Evolutionary conservation across 2,797 vertebrate genomes (phyloP), one percentile per base, ranked within the genome.

Genomic region (Hippoglossus hippoglossus): DNA sequence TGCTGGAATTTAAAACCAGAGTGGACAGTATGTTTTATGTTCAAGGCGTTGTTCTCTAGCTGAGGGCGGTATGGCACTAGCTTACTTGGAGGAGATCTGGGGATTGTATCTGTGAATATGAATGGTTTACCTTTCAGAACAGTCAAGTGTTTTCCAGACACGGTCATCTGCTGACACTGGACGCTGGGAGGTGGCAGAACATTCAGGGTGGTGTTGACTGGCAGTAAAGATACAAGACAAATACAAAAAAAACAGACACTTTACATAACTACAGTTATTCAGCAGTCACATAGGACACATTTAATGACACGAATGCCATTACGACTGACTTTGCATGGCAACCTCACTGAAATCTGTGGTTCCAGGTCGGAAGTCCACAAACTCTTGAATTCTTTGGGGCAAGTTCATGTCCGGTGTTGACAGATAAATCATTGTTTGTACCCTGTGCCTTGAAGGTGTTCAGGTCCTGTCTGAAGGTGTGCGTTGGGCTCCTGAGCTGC

Each of bases 111-210:
- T 34, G 51, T 34, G 31, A 34, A 57, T 36, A 13, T 58, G n/a
- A 3, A n/a, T 15, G 56, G 15, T 24, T 0, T 79, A 97, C 96
- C 96, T 95, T 97, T 97, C 57, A 97, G 93, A 58, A 96, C 84
- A 0, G 95, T 96, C 74, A 97, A 83, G 91, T 97, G 94, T 90
- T 96, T 96, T 50, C 96, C 96, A 3, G 95, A 94, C 19, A 97
- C 94, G 3, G 90, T 95, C 87, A 97, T 94, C 89, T 96, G 96
- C 31, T 95, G 96, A 89, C 95, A 96, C 77, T 92, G 94, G 51
- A 97, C 92, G 49, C 92, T 93, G 0, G 96, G 96, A 10, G 96
- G 96, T 0, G 96, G 96, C 67, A 97, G 94, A 64, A 97, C 94
- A 0, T 94, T 96, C 77, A 97, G 88, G 36, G 95, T 89, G 74